Base-by-base conservation (phyloP, 2,888 invertebrate species). In the Cynaeus angustus region DNA sequence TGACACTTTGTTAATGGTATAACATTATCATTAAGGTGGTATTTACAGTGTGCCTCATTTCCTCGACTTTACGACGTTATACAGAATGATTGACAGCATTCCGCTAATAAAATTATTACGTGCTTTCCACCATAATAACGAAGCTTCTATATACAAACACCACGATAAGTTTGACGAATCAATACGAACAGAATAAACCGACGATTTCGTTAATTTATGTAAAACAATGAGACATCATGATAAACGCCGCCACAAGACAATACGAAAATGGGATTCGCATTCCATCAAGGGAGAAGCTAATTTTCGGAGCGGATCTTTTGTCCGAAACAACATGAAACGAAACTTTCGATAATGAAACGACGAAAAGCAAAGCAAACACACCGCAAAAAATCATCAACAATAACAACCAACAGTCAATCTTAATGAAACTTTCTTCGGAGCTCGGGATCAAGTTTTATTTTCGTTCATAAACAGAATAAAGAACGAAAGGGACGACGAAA, bases 91-190 rank as follows among this genome's bases (percentile, higher is more conserved):
- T 64, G 64, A 64, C 64, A 64, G 52, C 10, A 53, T 64, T 53
- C 64, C 64, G 53, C 52, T 64, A 64, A 64, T 64, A 64, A 64
- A 64, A 64, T 64, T 64, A 64, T 64, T 64, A 64, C 53, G 53
- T 53, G 52, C 64, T 64, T 14, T 64, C 28, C 41, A 48, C 7
- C 33, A 13, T 43, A 58, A 59, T 59, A 45, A 58, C 45, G 46
- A 33, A 59, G 43, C 28, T 50, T 28, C 28, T 26, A 28, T 14
- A 50, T 28, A 26, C 48, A 50, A 50, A 50, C 48, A 50, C 9
- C n/a, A 26, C 28, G 16, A 46, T 14, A 28, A 10, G 48, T 50
- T 28, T 50, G 48, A 50, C 28, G 48, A 50, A 28, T 50, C 48
- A 28, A 50, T 50, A 50, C 4, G 5, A 16, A 16, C n/a, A 46